Conservation (phyloP, 2,888 invertebrate species). For the Lasioglossum oenotherae region DNA sequence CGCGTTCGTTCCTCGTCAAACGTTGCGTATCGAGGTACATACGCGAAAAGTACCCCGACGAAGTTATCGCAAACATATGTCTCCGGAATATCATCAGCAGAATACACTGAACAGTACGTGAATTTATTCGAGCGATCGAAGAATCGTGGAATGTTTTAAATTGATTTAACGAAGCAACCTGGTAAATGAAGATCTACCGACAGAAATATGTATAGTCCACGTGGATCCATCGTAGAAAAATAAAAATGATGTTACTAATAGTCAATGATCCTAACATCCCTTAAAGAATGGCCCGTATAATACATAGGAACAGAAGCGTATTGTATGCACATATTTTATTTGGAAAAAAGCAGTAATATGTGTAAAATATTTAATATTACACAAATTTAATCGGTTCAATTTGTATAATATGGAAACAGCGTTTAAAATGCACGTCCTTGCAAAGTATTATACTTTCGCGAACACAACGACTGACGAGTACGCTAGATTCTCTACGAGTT, state of each 20-base stretch:
- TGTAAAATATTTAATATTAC: not conserved
- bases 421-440: not conserved
- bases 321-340: not conserved
- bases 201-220: not conserved
- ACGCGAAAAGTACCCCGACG: not conserved
- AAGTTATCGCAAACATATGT: constrained; percentile 31
- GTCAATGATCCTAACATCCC: no score
- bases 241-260: not conserved
- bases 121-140: not conserved
- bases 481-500: not conserved
- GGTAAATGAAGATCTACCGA: not conserved
- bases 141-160: constrained; percentile 28
- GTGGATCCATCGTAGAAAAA: not conserved
- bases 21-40: not conserved
- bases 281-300: no score
- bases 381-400: not conserved
- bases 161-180: constrained; percentile 9
- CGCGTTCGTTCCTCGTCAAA: not conserved
- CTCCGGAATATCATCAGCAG: constrained; percentile 13
- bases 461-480: not conserved
- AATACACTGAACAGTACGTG: not conserved
- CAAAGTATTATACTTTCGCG: not conserved
- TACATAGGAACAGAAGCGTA: not conserved
- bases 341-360: not conserved
- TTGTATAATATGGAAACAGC: not conserved